These are phyloP conservation scores for Myopa testacea DNA, from an alignment of 2,888 invertebrate species.

Conservation along the genomic window DNA sequence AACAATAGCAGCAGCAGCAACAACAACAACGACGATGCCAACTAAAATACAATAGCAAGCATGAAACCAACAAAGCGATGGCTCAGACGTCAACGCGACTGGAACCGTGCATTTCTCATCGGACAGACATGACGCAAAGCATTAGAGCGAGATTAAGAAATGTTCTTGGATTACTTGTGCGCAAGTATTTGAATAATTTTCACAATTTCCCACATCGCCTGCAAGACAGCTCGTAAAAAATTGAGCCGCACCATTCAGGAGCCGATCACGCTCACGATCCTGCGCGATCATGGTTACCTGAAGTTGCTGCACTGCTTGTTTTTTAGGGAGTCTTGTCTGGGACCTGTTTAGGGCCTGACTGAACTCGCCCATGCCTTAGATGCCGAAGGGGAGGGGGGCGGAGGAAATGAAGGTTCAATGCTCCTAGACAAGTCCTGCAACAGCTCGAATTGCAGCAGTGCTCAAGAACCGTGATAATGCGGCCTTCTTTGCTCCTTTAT, in stretches of 20 bases:
- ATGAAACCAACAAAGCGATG: constrained; percentile 8
- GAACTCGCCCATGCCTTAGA: too few relatives aligned
- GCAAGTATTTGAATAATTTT: constrained; percentile 36
- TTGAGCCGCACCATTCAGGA: neutral
- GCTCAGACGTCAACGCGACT: neutral
- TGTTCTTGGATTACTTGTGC: neutral
- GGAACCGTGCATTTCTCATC: neutral
- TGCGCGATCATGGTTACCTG: constrained; percentile 17
- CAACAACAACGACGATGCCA: constrained; percentile 41
- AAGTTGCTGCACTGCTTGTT: neutral
- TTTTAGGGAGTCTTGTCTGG: neutral
- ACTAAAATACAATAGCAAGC: constrained; percentile 5
- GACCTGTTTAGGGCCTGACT: neutral
- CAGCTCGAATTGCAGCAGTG: constrained; percentile 31
- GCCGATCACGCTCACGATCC: neutral
- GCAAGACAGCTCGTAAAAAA: neutral
- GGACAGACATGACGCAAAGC: constrained; percentile 21
- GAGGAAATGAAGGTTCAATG: neutral
- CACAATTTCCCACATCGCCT: constrained; percentile 29
- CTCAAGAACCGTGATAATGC: neutral
- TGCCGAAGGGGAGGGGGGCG: neutral
- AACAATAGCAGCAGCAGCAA: constrained; percentile 24
- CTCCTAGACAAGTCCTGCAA: constrained; percentile 22
- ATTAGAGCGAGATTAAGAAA: constrained; percentile 27
- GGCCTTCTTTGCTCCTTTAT: neutral